phyloP scores from a whole-genome alignment of 2,797 vertebrate genomes.

The Chelidonichthys spinosus region DNA sequence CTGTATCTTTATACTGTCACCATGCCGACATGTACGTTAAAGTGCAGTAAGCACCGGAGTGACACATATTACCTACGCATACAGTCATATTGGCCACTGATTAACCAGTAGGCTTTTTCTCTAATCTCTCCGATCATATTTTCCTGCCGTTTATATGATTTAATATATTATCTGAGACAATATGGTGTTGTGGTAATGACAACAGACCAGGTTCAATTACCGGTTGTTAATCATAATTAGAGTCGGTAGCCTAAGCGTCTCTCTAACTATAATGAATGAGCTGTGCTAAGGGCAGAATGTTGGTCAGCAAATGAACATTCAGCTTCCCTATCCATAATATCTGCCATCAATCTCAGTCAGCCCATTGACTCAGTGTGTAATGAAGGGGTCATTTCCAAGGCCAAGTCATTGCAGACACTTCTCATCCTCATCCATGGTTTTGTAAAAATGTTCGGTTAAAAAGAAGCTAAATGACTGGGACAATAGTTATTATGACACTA shows the following conservation, averaged over 20 bases:
- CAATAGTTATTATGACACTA: neutral
- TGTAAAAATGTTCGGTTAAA: slow-evolving; percentile 1
- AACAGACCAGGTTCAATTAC: slow-evolving; percentile 68
- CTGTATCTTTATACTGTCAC: slow-evolving; percentile 26
- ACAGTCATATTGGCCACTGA: neutral
- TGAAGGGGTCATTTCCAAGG: slow-evolving; percentile 64
- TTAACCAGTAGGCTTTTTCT: slow-evolving; percentile 5
- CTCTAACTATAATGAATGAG: slow-evolving; percentile 79
- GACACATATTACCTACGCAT: neutral
- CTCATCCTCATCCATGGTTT: neutral
- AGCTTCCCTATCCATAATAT: slow-evolving; percentile 66
- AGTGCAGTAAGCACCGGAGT: neutral
- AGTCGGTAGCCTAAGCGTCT: slow-evolving; percentile 58
- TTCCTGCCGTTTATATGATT: slow-evolving; percentile 46
- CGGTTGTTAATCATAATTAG: slow-evolving; percentile 79
- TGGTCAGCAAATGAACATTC: slow-evolving; percentile 80
- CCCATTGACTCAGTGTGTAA: slow-evolving; percentile 47
- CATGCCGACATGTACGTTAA: slow-evolving; percentile 1
- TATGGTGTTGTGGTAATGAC: slow-evolving; percentile 55
- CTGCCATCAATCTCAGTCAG: slow-evolving; percentile 72
- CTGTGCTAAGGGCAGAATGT: slow-evolving; percentile 71
- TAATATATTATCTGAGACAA: slow-evolving; percentile 54
- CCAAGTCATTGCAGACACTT: slow-evolving; percentile 39
- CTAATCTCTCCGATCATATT: neutral
- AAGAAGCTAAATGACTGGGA: neutral